Conservation (phyloP, 2,888 invertebrate genomes). For the Merodon equestris region DNA sequence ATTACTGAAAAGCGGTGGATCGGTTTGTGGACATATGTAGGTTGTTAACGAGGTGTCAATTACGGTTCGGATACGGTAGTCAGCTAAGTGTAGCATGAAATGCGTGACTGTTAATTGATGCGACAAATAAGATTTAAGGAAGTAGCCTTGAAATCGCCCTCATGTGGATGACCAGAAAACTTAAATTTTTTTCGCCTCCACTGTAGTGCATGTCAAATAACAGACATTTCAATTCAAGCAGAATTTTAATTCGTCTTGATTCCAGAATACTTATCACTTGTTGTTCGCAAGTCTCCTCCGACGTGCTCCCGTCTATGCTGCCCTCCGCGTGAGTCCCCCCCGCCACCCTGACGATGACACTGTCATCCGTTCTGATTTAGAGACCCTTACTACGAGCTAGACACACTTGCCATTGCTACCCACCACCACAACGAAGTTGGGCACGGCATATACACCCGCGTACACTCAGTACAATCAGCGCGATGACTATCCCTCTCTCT, state of each 20-base stretch:
- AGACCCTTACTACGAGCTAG: background rate
- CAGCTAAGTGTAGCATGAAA: no score
- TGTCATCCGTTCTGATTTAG: constrained; percentile 27
- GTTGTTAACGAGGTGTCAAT: no score
- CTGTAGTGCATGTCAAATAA: constrained; percentile 2
- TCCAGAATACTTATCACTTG: background rate
- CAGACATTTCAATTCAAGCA: no score
- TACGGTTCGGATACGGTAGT: no score
- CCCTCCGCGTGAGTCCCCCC: background rate
- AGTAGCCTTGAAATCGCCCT: no score
- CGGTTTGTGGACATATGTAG: no score
- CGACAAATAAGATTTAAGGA: no score
- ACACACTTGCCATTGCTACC: background rate
- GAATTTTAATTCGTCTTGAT: no score
- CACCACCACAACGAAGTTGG: constrained; percentile 1
- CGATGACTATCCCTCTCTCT: constrained; percentile 1
- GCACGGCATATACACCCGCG: background rate
- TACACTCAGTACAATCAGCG: background rate
- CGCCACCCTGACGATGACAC: constrained; percentile 14
- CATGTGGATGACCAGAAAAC: no score
- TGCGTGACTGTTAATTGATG: no score
- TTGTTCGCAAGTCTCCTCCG: background rate
- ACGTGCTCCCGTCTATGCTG: no score
- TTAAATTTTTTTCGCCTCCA: background rate
- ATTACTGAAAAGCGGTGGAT: no score